A percentile compares a stretch with the other conserved stretches of the same genome.
phyloP scores from a whole-genome alignment of 2,797 vertebrate species.

The Moxostoma hubbsi region DNA sequence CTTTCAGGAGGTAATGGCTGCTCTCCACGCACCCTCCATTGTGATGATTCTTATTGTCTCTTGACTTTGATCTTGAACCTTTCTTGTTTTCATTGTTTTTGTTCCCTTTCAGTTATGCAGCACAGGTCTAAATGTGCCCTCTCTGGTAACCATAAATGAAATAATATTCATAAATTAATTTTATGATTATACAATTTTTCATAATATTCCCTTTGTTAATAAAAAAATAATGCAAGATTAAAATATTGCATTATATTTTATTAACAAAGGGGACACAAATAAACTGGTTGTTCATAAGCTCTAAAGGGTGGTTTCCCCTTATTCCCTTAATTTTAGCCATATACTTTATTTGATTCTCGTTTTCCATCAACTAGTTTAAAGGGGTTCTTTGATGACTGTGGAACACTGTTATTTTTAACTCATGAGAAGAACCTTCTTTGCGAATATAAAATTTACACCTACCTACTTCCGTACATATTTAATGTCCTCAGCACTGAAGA shows the following conservation, averaged over 20 bases:
- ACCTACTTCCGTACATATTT: background rate
- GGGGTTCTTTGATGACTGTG: conserved; percentile 40
- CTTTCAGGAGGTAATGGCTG: conserved; percentile 91
- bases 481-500: background rate
- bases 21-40: conserved; percentile 15
- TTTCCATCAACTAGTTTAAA: conserved; percentile 30
- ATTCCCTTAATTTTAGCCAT: conserved; percentile 31
- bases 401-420: conserved; percentile 47
- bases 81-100: background rate
- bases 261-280: background rate
- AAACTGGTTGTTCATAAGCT: background rate
- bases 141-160: background rate
- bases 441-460: conserved; percentile 23
- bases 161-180: background rate
- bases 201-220: no score
- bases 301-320: conserved; percentile 8
- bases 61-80: conserved; percentile 20
- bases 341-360: conserved; percentile 18
- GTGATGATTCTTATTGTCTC: conserved; percentile 1
- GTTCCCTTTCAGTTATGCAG: background rate
- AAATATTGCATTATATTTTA: no score
- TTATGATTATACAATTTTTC: no score
- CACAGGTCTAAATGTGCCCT: background rate
- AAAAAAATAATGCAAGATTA: no score
- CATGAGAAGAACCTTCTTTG: background rate